Evolutionary conservation across 2,113 vertebrate genomes (phyloP).

Genomic region (Struthidea cinerea): DNA sequence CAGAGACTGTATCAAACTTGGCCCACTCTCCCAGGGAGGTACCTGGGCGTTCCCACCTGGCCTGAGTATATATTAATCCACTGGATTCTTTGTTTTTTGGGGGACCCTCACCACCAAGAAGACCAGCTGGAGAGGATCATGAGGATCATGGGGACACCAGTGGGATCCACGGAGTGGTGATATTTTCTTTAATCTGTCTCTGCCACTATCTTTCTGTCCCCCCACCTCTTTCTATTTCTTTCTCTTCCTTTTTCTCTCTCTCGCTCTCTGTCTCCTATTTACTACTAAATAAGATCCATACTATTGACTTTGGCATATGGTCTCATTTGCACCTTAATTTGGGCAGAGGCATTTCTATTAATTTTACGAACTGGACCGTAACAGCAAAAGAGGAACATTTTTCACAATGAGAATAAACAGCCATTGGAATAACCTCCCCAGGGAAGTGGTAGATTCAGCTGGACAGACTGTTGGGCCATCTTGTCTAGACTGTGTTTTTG

Average conservation of each 20-base stretch:
- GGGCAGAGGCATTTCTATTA: not conserved
- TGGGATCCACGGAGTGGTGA: not conserved
- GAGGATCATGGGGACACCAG: not conserved
- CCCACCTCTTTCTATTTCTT: not conserved
- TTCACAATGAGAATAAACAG: not conserved
- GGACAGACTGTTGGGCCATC: not conserved
- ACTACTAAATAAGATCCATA: not conserved
- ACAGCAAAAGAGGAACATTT: not conserved
- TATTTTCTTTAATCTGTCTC: not conserved
- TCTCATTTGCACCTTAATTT: not conserved
- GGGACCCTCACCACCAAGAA: not conserved
- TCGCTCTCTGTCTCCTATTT: not conserved
- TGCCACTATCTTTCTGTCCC: not conserved
- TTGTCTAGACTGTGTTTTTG: not conserved
- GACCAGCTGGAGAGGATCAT: not conserved
- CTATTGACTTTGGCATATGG: not conserved
- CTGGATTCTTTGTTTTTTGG: not conserved
- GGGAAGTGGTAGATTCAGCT: not conserved
- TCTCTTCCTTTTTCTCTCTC: not conserved
- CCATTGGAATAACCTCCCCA: not conserved
- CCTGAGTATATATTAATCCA: not conserved
- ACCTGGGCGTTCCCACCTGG: not conserved
- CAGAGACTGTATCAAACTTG: not conserved
- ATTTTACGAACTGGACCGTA: not conserved
- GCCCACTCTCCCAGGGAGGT: rapidly evolving